A percentile compares a stretch with the other conserved stretches of the same genome.
These are phyloP conservation scores for Chloroclystis v-ata DNA, from an alignment of 2,888 invertebrate species.

Conservation along the genomic window DNA sequence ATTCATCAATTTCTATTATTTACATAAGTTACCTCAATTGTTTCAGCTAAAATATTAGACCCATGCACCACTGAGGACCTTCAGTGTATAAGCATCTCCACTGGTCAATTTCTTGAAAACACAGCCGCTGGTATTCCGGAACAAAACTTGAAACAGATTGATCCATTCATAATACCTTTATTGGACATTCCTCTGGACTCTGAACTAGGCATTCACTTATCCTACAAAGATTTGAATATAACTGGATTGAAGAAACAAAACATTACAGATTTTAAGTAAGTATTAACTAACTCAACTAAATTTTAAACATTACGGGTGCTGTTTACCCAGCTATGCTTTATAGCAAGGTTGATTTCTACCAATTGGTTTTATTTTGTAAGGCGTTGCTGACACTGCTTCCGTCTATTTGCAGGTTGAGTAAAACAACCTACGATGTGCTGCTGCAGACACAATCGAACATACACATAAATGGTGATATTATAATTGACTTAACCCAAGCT, in stretches of 20 bases:
- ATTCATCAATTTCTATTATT: not conserved
- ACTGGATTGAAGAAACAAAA: constrained; percentile 53
- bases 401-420: too few species aligned
- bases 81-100: constrained; percentile 51
- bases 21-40: too few species aligned
- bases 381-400: too few species aligned
- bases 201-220: constrained; percentile 36
- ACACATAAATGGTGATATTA: too few species aligned
- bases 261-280: constrained; percentile 56
- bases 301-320: too few species aligned
- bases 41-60: constrained; percentile 33
- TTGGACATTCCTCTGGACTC: constrained; percentile 37
- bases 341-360: too few species aligned
- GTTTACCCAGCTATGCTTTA: too few species aligned
- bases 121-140: constrained; percentile 48
- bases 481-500: too few species aligned
- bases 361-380: too few species aligned
- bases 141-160: constrained; percentile 46
- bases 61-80: constrained; percentile 53
- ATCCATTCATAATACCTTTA: constrained; percentile 48
- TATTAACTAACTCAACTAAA: constrained; percentile 8
- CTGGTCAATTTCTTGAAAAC: constrained; percentile 51
- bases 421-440: too few species aligned
- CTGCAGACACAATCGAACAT: too few species aligned
- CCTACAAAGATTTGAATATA: constrained; percentile 49